Evolutionary conservation across 1,140 invertebrate genomes (phyloP).

Genomic region (Trichoplusia ni): DNA sequence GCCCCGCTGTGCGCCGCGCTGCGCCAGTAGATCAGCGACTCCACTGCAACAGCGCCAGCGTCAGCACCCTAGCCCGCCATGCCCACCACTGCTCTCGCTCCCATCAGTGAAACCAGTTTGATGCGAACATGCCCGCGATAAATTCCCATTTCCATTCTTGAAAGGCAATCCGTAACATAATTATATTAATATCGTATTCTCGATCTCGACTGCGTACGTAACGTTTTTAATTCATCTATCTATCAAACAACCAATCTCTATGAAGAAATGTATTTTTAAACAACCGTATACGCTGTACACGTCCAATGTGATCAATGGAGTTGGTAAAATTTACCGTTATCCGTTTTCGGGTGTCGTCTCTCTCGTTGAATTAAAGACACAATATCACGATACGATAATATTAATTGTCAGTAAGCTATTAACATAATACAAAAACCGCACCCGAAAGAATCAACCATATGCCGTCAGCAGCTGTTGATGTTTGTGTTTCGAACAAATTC

Average conservation of each 20-base stretch:
- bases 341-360: background rate
- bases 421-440: too few species aligned
- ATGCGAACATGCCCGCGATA: too few species aligned
- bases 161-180: too few species aligned
- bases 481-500: background rate
- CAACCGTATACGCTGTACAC: background rate
- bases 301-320: background rate
- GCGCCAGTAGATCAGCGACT: conserved; percentile 98
- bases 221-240: too few species aligned
- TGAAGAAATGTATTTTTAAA: background rate
- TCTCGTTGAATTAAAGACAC: background rate
- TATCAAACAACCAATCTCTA: too few species aligned
- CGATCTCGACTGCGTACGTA: too few species aligned
- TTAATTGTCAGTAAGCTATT: background rate
- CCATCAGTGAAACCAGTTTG: too few species aligned
- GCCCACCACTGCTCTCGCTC: too few species aligned
- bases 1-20: conserved; percentile 96
- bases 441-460: too few species aligned
- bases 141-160: too few species aligned
- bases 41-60: conserved; percentile 85
- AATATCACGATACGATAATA: background rate
- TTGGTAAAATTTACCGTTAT: background rate
- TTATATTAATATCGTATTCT: too few species aligned
- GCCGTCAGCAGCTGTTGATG: background rate
- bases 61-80: too few species aligned